Evolutionary conservation across 2,888 invertebrate genomes (phyloP).

Genomic region (Noctua comes): DNA sequence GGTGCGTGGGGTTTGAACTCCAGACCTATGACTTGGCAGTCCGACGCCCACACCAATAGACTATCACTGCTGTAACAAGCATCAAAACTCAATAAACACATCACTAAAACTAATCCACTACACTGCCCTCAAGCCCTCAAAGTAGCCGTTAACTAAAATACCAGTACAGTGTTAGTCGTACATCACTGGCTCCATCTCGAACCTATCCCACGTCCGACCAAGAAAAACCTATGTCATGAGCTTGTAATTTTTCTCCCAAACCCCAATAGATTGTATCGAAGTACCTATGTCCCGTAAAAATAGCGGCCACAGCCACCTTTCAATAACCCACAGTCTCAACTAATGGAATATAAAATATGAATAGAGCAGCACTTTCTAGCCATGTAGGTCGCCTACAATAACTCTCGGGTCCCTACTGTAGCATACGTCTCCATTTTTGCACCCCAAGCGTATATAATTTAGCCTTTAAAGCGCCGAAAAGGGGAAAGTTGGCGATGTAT

Average conservation of each 20-base stretch:
- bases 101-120: constrained; percentile 6
- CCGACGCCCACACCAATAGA: no score
- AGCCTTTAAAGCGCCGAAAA: constrained; percentile 86
- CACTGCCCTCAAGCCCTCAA: not conserved
- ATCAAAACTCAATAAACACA: constrained; percentile 3
- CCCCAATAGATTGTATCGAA: constrained; percentile 78
- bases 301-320: constrained; percentile 71
- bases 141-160: constrained; percentile 52
- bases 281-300: constrained; percentile 69
- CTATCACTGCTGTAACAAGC: no score
- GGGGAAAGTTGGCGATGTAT: constrained; percentile 84
- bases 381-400: constrained; percentile 80
- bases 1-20: no score
- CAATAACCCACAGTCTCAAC: constrained; percentile 78
- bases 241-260: constrained; percentile 77
- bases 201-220: constrained; percentile 51
- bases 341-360: constrained; percentile 86
- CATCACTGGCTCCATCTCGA: constrained; percentile 52
- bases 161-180: constrained; percentile 61
- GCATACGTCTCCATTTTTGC: constrained; percentile 88
- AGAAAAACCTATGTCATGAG: constrained; percentile 77
- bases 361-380: constrained; percentile 77
- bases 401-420: constrained; percentile 84
- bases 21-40: no score
- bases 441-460: constrained; percentile 88